phyloP scores from a whole-genome alignment of 1,140 invertebrate genomes.

The Caenorhabditis brenneri region DNA sequence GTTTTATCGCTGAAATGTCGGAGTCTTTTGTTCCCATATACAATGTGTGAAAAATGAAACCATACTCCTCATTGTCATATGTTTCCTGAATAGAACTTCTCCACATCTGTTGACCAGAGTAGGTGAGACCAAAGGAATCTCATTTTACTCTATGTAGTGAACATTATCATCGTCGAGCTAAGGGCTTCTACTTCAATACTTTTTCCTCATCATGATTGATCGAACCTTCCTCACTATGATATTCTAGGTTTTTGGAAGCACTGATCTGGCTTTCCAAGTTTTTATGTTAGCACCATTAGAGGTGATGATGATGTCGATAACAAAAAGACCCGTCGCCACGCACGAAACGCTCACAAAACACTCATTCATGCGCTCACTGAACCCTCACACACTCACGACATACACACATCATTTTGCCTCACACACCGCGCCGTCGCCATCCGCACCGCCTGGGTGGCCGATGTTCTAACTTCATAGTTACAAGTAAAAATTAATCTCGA shows the following conservation, averaged over 20 bases:
- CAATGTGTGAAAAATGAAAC: too few species aligned
- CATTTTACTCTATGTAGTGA: too few species aligned
- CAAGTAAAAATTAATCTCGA: not conserved
- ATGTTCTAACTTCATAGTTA: not conserved
- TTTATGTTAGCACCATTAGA: not conserved
- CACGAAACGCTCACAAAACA: constrained; percentile 19
- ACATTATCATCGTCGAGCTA: too few species aligned
- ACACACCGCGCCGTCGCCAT: constrained; percentile 28
- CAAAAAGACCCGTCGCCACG: constrained; percentile 11
- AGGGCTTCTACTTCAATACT: too few species aligned
- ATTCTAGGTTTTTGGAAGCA: not conserved
- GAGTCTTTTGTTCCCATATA: too few species aligned
- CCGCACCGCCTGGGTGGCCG: constrained; percentile 25
- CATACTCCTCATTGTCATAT: too few species aligned
- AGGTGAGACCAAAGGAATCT: too few species aligned
- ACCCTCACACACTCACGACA: constrained; percentile 30
- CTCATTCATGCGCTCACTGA: constrained; percentile 34
- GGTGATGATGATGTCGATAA: not conserved
- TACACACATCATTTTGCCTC: constrained; percentile 41
- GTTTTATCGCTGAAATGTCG: too few species aligned
- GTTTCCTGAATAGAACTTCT: too few species aligned
- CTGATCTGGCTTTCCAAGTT: not conserved
- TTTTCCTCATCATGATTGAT: too few species aligned
- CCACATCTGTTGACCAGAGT: too few species aligned
- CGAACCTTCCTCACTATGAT: too few species aligned